Evolutionary conservation across 2,113 vertebrate species (phyloP).

Genomic region (Atlantisia rogersi): DNA sequence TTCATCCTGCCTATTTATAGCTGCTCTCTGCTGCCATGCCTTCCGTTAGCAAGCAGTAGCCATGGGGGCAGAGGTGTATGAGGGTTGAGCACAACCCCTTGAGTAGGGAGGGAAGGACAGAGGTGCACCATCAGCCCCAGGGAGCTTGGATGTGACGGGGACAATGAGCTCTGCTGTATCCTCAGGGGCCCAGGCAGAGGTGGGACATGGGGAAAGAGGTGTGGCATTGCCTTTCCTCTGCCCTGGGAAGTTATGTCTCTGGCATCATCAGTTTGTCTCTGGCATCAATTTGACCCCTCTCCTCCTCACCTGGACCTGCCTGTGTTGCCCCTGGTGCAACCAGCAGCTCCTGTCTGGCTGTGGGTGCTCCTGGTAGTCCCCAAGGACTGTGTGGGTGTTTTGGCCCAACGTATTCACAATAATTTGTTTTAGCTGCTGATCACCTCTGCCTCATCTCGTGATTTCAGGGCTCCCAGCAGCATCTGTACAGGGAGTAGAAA

Average conservation of each 20-base stretch:
- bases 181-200: accelerated
- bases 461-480: neutral
- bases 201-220: accelerated
- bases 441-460: too few relatives aligned
- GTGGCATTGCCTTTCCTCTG: neutral
- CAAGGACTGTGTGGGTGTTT: accelerated
- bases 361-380: neutral
- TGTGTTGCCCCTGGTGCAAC: neutral
- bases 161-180: neutral
- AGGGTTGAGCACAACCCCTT: neutral
- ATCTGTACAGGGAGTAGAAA: neutral
- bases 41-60: neutral
- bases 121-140: too few relatives aligned
- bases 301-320: neutral
- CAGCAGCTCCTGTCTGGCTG: neutral
- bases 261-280: neutral
- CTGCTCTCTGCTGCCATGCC: neutral
- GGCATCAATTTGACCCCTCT: neutral
- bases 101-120: neutral
- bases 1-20: neutral
- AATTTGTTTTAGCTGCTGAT: neutral
- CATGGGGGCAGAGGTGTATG: neutral
- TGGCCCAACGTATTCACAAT: accelerated
- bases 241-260: neutral
- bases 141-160: neutral